Percentiles rank a stretch among this genome's conserved stretches.
Conservation (phyloP, 2,797 vertebrate species). For the Cirrhinus mrigala region DNA sequence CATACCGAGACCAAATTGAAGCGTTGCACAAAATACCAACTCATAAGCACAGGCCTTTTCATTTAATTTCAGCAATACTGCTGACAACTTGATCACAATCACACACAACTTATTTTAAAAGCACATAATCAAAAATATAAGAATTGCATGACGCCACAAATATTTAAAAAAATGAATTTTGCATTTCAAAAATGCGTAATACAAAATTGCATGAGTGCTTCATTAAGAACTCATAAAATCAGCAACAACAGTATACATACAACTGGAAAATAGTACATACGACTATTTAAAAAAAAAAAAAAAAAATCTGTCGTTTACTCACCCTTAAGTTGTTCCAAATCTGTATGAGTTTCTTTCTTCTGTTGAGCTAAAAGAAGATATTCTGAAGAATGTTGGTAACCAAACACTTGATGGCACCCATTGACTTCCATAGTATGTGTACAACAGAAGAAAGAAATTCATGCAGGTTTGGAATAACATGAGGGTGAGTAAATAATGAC, state of each 20-base stretch:
- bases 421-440: no score
- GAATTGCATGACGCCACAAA: neutral
- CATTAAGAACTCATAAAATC: neutral
- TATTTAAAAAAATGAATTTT: neutral
- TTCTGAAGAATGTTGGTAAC: neutral
- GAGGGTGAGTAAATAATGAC: neutral
- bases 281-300: neutral
- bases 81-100: neutral
- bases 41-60: neutral
- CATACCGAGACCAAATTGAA: neutral
- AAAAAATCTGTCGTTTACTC: neutral
- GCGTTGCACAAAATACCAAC: neutral
- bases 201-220: neutral
- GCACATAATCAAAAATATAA: no score
- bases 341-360: neutral
- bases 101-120: neutral
- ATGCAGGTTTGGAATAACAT: neutral
- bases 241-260: neutral
- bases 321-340: neutral
- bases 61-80: neutral
- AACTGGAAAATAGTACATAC: neutral
- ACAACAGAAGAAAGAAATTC: neutral
- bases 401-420: neutral
- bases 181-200: neutral
- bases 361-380: neutral